Conservation (phyloP, 2,888 invertebrate species). For the Malacosoma neustria region DNA sequence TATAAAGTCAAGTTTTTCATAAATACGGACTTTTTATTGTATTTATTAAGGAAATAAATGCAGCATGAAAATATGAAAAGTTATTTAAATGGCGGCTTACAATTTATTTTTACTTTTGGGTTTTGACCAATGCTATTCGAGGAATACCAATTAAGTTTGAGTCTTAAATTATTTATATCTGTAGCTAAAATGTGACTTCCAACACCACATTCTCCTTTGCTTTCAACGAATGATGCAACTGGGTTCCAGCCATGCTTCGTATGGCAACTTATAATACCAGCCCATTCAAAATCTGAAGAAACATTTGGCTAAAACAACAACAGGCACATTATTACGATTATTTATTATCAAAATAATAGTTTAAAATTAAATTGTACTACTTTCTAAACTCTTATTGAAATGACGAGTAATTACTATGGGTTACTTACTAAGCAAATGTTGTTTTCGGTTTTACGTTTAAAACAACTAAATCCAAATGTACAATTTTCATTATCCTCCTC, state of each 20-base stretch:
- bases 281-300: constrained; percentile 59
- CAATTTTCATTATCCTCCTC: constrained; percentile 68
- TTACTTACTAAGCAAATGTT: constrained; percentile 52
- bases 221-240: constrained; percentile 77
- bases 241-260: constrained; percentile 82
- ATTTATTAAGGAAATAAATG: too few species aligned
- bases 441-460: constrained; percentile 39
- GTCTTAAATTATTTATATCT: constrained; percentile 69
- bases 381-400: too few species aligned
- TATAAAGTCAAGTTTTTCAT: too few species aligned
- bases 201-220: constrained; percentile 73
- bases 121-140: too few species aligned
- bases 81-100: too few species aligned
- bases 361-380: too few species aligned
- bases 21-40: too few species aligned
- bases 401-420: too few species aligned
- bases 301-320: constrained; percentile 23
- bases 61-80: too few species aligned
- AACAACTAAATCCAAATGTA: constrained; percentile 70
- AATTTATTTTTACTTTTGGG: too few species aligned
- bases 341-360: too few species aligned
- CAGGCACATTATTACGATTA: too few species aligned
- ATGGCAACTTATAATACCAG: constrained; percentile 81
- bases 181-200: constrained; percentile 51
- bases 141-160: constrained; percentile 68